Percentiles rank a stretch among this genome's conserved stretches.
These are phyloP conservation scores for Argyresthia goedartella DNA, from an alignment of 2,888 invertebrate species.

Conservation along the genomic window DNA sequence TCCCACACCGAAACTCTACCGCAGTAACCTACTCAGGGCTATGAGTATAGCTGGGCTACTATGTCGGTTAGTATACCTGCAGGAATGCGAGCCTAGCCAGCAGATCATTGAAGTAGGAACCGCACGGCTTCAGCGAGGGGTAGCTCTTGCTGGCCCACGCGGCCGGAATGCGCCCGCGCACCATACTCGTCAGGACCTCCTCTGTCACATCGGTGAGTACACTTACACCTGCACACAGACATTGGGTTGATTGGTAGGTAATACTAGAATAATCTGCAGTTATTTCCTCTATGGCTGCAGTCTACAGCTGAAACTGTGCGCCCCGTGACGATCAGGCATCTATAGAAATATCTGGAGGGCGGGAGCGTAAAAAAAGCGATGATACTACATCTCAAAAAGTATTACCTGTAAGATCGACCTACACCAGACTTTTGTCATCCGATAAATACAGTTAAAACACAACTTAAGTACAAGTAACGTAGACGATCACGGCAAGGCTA, in stretches of 20 bases:
- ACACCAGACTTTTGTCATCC: too few relatives aligned
- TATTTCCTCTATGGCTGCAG: not conserved
- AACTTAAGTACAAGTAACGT: too few relatives aligned
- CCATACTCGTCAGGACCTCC: slow-evolving; percentile 85
- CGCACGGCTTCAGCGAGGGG: slow-evolving; percentile 91
- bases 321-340: too few relatives aligned
- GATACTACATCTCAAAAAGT: too few relatives aligned
- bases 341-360: too few relatives aligned
- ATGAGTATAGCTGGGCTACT: too few relatives aligned
- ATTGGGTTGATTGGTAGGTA: not conserved
- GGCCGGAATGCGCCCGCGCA: slow-evolving; percentile 85
- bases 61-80: slow-evolving; percentile 73
- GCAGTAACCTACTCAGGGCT: too few relatives aligned
- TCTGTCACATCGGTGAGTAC: slow-evolving; percentile 90
- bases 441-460: not conserved
- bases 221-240: slow-evolving; percentile 77
- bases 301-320: too few relatives aligned
- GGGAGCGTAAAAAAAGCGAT: too few relatives aligned
- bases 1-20: too few relatives aligned
- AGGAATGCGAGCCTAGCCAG: slow-evolving; percentile 86
- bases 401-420: too few relatives aligned
- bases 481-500: too few relatives aligned
- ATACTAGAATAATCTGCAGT: not conserved
- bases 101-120: slow-evolving; percentile 89
- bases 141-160: slow-evolving; percentile 91